phyloP scores from a whole-genome alignment of 1,140 invertebrate species.

The Hypsibius dujardini region DNA sequence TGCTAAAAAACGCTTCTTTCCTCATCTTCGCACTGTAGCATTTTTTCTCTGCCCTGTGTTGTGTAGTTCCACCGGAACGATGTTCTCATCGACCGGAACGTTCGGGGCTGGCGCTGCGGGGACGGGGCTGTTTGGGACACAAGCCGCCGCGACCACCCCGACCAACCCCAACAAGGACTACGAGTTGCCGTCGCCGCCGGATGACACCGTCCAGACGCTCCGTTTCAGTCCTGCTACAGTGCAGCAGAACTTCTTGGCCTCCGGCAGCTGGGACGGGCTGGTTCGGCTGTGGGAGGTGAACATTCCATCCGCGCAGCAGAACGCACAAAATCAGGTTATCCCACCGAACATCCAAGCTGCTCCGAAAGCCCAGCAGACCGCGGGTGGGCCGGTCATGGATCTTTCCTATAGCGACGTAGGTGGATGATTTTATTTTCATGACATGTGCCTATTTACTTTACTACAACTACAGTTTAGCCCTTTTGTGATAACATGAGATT shows the following conservation, averaged over 20 bases:
- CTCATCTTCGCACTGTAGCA: no score
- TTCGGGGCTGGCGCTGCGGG: neutral
- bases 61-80: no score
- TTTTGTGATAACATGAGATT: no score
- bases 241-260: constrained; percentile 74
- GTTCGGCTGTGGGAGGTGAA: constrained; percentile 8
- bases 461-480: no score
- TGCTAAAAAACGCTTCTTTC: no score
- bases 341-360: constrained; percentile 36
- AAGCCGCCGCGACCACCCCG: constrained; percentile 19
- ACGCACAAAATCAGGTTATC: constrained; percentile 24
- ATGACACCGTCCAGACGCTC: constrained; percentile 82
- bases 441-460: no score
- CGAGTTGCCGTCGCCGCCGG: constrained; percentile 78
- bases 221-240: constrained; percentile 74
- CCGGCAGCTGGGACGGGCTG: constrained; percentile 71
- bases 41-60: no score
- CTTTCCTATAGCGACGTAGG: constrained; percentile 87
- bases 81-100: neutral
- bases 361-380: constrained; percentile 90
- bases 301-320: constrained; percentile 7
- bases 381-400: constrained; percentile 79
- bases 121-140: neutral
- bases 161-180: constrained; percentile 58
- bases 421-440: constrained; percentile 18